Base-by-base conservation (phyloP, 2,888 invertebrate genomes). In the Gymnosoma rotundatum region DNA sequence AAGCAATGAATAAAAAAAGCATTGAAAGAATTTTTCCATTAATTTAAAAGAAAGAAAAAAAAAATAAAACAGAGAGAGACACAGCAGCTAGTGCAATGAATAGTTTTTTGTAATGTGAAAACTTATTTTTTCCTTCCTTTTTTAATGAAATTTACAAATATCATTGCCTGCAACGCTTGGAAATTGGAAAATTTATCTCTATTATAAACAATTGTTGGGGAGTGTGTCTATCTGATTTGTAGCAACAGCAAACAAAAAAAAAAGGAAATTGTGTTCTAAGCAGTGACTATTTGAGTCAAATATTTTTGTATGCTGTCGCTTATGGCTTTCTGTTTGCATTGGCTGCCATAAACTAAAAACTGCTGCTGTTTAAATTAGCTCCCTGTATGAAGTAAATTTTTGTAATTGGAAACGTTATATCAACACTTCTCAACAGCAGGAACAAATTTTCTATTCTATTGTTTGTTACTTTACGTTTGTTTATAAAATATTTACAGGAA, bases 1-100 rank as follows among this genome's bases (percentile, higher is more conserved):
- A 50, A 20, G 42, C 20, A 32, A 32, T 6, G 20, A 32, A 25
- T 38, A 8, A 58, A 69, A 61, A 32, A 70, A 75, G 1, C 36
- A 52, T 60, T 54, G 58, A 16, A 67, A 75, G 72, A 79, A 83
- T 61, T 79, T 76, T 74, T 79, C 83, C 72, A 83, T 79, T 83
- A 79, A 67, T 66, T 72, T 50, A 36, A 20, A 36, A 36, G 8
- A 20, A 52, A 63, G 25, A 58, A 73, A 21, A 32, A 50, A 14
- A 69, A 78, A 83, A 78, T 78, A 52, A 56, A 58, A 64, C 58
- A 54, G 50, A 67, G 54, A 67, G 54, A 79, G 54, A 45, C 21
- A 52, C 58, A 45, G 48, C 58, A 70, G 54, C 58, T 64, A 70
- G 74, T 63, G 58, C 69, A 81, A 75, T 69, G 74, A 63, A 69